phyloP scores from a whole-genome alignment of 2,113 vertebrate genomes.

The Miniopterus natalensis region DNA sequence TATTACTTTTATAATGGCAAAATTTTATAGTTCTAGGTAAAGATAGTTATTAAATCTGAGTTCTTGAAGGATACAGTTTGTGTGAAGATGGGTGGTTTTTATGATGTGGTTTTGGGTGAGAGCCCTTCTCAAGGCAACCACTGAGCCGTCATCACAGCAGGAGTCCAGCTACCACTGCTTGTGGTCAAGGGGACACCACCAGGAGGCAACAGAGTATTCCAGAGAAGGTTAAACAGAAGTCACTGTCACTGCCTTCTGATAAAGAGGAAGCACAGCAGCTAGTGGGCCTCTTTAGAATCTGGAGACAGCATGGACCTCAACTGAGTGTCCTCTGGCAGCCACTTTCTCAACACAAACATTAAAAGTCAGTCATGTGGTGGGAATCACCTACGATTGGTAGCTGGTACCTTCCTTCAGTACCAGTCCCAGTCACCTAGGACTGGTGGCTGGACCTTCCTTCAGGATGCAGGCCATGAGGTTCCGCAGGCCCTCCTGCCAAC shows the following conservation, averaged over 20 bases:
- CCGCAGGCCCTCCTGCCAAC: background rate
- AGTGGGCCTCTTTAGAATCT: background rate
- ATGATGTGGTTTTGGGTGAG: background rate
- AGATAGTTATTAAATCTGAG: background rate
- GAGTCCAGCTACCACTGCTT: background rate
- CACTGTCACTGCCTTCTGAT: background rate
- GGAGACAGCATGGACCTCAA: rapidly evolving
- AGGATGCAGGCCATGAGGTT: background rate
- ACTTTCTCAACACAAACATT: background rate
- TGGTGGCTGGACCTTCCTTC: background rate
- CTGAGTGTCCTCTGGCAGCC: background rate
- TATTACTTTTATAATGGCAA: background rate
- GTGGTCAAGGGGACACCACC: background rate
- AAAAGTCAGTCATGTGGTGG: background rate
- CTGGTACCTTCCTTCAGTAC: background rate
- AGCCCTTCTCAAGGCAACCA: no score
- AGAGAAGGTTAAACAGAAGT: background rate
- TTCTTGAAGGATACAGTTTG: background rate
- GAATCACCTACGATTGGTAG: background rate
- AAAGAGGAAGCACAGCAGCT: background rate
- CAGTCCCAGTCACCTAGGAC: no score
- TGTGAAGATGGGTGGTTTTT: background rate
- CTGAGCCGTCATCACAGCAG: background rate
- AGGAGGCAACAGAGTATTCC: background rate
- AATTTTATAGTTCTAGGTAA: background rate